A percentile compares a stretch with the other conserved stretches of the same genome.
Evolutionary conservation across 2,113 vertebrate species (phyloP).

Genomic region (Archilochus colubris): DNA sequence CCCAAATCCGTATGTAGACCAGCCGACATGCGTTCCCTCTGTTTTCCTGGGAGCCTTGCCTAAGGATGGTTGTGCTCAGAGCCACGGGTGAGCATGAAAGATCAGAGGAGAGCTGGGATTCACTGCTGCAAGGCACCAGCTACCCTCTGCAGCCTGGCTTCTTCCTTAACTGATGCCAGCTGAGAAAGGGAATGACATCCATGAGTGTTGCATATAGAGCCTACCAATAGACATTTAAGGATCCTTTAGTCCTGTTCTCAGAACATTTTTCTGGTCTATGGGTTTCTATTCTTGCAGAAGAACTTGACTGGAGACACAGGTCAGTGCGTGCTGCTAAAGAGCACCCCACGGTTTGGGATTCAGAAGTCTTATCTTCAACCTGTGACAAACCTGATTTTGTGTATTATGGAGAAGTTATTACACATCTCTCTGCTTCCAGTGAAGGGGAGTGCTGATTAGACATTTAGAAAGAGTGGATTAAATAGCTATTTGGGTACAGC

Average conservation of each 20-base stretch:
- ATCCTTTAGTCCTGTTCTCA: not conserved
- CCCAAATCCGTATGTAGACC: not conserved
- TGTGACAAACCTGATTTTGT: not conserved
- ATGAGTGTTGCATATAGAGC: fast-evolving
- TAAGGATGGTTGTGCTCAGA: slow-evolving; percentile 39
- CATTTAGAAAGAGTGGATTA: not conserved
- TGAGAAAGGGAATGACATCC: not conserved
- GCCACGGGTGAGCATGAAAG: slow-evolving; percentile 49
- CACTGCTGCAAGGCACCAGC: not conserved
- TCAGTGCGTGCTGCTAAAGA: not conserved
- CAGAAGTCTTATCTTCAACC: not conserved
- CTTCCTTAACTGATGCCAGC: not conserved
- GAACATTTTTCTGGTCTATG: not conserved
- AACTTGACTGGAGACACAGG: not conserved
- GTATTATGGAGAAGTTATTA: not conserved
- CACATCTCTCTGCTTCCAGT: not conserved
- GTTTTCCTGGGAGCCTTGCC: slow-evolving; percentile 58
- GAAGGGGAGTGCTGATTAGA: not conserved
- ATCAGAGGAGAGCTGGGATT: slow-evolving; percentile 31
- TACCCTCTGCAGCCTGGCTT: not conserved
- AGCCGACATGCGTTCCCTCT: not conserved
- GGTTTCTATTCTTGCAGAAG: not conserved
- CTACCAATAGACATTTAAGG: not conserved
- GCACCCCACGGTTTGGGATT: not conserved
- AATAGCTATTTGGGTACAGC: not conserved